A percentile compares a stretch with the other conserved stretches of the same genome.
phyloP scores from a whole-genome alignment of 2,113 vertebrate genomes.

The Australoheros scitulus region DNA sequence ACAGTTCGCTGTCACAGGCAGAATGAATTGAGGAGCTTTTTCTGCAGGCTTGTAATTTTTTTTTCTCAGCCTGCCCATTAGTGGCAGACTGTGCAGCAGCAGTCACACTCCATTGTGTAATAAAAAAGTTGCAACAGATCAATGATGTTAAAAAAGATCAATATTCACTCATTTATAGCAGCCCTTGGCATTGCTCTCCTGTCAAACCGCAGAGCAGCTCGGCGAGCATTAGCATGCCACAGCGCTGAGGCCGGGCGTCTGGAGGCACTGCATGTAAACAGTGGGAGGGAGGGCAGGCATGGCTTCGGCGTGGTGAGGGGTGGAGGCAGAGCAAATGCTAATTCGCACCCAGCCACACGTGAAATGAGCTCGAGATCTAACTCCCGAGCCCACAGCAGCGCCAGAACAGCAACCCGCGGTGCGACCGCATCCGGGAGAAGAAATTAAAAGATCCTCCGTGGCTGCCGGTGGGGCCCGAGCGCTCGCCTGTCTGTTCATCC shows the following conservation, averaged over 20 bases:
- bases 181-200: conserved; percentile 35
- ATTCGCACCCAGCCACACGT: conserved; percentile 83
- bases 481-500: conserved; percentile 39
- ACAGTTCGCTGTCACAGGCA: conserved; percentile 28
- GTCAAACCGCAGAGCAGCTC: conserved; percentile 43
- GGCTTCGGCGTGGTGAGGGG: conserved; percentile 47
- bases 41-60: conserved; percentile 11
- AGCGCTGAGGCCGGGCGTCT: conserved; percentile 36
- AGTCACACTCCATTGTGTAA: conserved; percentile 17
- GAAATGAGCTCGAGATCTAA: conserved; percentile 81
- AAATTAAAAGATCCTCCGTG: conserved; percentile 72
- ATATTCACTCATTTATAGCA: conserved; percentile 50
- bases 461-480: conserved; percentile 44
- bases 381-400: conserved; percentile 59
- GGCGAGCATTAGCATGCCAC: conserved; percentile 46
- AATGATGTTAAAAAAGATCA: conserved; percentile 47
- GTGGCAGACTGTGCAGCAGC: conserved; percentile 18
- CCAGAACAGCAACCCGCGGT: conserved; percentile 57
- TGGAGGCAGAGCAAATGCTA: conserved; percentile 75
- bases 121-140: conserved; percentile 42
- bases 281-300: conserved; percentile 23
- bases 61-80: conserved; percentile 28
- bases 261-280: conserved; percentile 52
- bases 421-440: conserved; percentile 61
- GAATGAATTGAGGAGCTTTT: conserved; percentile 24